Conservation (phyloP, 2,113 vertebrate genomes). For the Trinectes maculatus region DNA sequence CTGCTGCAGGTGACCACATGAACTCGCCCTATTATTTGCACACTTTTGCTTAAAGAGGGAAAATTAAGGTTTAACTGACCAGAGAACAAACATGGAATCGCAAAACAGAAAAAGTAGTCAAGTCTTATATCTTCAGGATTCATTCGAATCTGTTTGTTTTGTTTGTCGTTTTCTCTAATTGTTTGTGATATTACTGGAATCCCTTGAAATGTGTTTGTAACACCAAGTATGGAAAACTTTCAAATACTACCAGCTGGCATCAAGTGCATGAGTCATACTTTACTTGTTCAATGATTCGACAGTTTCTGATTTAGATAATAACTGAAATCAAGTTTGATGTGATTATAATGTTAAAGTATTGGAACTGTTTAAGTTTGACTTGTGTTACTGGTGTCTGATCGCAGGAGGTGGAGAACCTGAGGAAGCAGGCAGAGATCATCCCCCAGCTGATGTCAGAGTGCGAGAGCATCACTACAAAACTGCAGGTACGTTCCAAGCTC, state of each 20-base stretch:
- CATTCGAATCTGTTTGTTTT: neutral
- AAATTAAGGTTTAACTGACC: neutral
- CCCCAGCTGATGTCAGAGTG: slow-evolving; percentile 95
- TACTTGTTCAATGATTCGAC: too few relatives aligned
- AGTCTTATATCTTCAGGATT: neutral
- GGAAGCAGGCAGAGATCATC: slow-evolving; percentile 94
- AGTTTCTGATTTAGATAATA: too few relatives aligned
- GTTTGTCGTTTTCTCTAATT: neutral
- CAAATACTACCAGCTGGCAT: too few relatives aligned
- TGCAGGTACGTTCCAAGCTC: slow-evolving; percentile 84
- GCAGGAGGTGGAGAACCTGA: slow-evolving; percentile 93
- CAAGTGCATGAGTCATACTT: too few relatives aligned
- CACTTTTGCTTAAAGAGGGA: neutral
- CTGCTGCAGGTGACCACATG: slow-evolving; percentile 47
- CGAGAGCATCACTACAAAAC: slow-evolving; percentile 88
- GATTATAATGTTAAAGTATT: too few relatives aligned
- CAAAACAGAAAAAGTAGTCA: neutral
- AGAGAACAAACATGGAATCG: neutral
- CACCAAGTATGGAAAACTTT: too few relatives aligned
- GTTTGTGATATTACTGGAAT: too few relatives aligned
- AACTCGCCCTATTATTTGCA: slow-evolving; percentile 34
- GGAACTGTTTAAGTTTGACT: too few relatives aligned
- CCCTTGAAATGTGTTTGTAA: too few relatives aligned
- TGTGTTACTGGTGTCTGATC: neutral
- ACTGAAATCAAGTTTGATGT: neutral